Base-by-base conservation (phyloP, 2,888 invertebrate species). In the Pilophorus perplexus region DNA sequence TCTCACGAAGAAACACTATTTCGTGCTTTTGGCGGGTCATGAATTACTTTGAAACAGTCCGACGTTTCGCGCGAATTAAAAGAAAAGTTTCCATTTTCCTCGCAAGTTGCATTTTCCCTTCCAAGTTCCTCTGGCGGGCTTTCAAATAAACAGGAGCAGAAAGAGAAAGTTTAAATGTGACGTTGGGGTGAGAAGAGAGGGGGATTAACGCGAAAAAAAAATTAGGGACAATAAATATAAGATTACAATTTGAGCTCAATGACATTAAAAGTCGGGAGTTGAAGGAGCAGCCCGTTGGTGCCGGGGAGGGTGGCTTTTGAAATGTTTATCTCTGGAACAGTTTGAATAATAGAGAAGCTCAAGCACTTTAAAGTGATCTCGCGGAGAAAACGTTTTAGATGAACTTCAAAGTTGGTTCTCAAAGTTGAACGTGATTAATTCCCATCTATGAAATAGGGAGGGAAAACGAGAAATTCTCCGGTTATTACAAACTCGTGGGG, bases 311-410 rank as follows among this genome's bases (percentile, higher is more conserved):
- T n/a, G 28, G 52, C 52, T 33, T 46, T 46, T 33, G 27, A 52
- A 52, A 52, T 52, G 27, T 52, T 52, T 33, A 52, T 46, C 46
- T 46, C 23, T 46, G 46, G 46, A 25, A n/a, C 46, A 22, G 12
- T 12, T 46, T 46, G 46, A 46, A 46, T 46, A 46, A 46, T 46
- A 46, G 46, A 46, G 46, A n/a, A 46, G 46, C 46, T n/a, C 46
- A 23, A 46, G 23, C 46, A 46, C 46, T 46, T 46, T 23, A 46
- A 46, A 27, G 28, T 25, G 18, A 52, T 52, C 52, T 52, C 18
- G 28, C 52, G 33, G 52, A 52, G 52, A 52, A 52, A 52, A n/a
- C 52, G 33, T 18, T 52, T 52, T 28, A 33, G n/a, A n/a, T n/a
- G n/a, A n/a, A n/a, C n/a, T n/a, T n/a, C n/a, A n/a, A n/a, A n/a